phyloP scores from a whole-genome alignment of 1,140 invertebrate genomes.

The Pentalonia nigronervosa region DNA sequence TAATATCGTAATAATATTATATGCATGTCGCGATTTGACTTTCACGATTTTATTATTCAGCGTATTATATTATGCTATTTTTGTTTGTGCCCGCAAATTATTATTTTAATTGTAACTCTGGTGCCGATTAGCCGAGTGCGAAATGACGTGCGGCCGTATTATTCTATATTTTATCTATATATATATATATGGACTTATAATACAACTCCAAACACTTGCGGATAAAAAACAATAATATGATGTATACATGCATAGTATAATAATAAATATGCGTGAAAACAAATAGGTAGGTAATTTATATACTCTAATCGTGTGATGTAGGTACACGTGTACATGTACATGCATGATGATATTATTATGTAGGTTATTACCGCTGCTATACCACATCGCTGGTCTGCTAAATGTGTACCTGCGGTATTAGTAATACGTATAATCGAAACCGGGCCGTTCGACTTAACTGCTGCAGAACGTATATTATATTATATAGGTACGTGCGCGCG shows the following conservation, averaged over 20 bases:
- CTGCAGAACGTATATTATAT: not conserved
- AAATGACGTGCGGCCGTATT: not conserved
- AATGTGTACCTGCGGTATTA: not conserved
- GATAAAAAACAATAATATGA: not conserved
- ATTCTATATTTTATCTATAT: not conserved
- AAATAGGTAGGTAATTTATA: not conserved
- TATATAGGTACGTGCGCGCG: not conserved
- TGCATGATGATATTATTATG: not conserved
- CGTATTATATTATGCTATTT: not conserved
- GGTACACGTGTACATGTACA: not conserved
- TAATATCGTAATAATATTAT: not conserved
- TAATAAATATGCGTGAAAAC: not conserved
- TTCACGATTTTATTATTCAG: constrained; percentile 9
- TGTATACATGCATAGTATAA: too few species aligned
- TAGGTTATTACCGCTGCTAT: not conserved
- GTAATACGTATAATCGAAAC: not conserved
- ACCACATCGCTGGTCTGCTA: not conserved
- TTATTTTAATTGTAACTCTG: not conserved
- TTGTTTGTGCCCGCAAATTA: not conserved
- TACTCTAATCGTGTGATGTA: not conserved
- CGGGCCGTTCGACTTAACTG: not conserved
- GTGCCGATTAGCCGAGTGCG: not conserved
- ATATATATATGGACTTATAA: not conserved
- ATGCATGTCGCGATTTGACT: not conserved
- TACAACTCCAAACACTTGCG: not conserved